These are phyloP conservation scores for Chiloscyllium punctatum DNA, from an alignment of 2,797 vertebrate genomes.

Conservation along the genomic window DNA sequence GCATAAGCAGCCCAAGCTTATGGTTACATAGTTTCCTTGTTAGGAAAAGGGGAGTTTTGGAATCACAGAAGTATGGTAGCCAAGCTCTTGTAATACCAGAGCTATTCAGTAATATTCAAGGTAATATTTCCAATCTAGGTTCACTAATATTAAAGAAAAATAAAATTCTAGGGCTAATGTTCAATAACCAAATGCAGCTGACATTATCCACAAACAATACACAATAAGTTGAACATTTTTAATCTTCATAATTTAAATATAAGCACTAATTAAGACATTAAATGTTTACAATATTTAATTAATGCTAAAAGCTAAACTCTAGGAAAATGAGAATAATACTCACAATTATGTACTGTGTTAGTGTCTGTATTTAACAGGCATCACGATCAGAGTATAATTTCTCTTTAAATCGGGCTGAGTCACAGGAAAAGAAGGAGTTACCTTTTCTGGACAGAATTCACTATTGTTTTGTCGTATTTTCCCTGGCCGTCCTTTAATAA, in stretches of 20 bases:
- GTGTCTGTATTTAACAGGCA: slow-evolving; percentile 35
- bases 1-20: background rate
- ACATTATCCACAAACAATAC: background rate
- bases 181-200: background rate
- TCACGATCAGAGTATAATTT: slow-evolving; percentile 35
- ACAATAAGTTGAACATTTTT: background rate
- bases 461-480: slow-evolving; percentile 82
- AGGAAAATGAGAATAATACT: slow-evolving; percentile 34
- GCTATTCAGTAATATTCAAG: background rate
- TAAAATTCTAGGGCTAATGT: background rate
- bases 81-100: background rate
- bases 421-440: slow-evolving; percentile 49
- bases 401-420: slow-evolving; percentile 32
- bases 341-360: slow-evolving; percentile 36
- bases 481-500: slow-evolving; percentile 92
- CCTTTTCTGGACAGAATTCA: slow-evolving; percentile 93
- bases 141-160: background rate
- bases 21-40: background rate
- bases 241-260: background rate
- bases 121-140: background rate
- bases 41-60: background rate
- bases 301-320: background rate
- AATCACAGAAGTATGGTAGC: background rate
- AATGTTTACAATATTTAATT: background rate
- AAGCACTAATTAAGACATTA: background rate